These are phyloP conservation scores for Pterostichus madidus DNA, from an alignment of 2,888 invertebrate species.

Conservation along the genomic window DNA sequence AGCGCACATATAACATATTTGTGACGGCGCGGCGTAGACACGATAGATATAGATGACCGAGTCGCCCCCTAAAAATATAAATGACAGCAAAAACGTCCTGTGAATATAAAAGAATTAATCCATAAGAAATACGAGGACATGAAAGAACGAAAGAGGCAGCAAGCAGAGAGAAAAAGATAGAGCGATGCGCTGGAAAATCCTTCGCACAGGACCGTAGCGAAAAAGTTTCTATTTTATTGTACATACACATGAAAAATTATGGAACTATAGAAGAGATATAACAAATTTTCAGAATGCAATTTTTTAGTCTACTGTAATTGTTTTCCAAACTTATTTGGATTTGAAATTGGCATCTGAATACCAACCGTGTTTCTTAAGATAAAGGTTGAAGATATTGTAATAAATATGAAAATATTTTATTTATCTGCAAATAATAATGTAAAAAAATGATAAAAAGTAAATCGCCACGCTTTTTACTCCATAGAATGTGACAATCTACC, in stretches of 20 bases:
- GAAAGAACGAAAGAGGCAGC: constrained; percentile 6
- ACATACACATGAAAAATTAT: neutral
- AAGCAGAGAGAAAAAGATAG: constrained; percentile 5
- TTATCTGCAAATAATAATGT: too few relatives aligned
- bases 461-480: too few relatives aligned
- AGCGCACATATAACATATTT: constrained; percentile 46
- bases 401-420: too few relatives aligned
- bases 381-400: too few relatives aligned
- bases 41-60: constrained; percentile 48
- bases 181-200: neutral
- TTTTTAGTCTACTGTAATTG: neutral
- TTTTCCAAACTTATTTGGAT: neutral
- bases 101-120: constrained; percentile 66
- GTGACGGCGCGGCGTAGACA: constrained; percentile 7
- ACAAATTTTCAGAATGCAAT: too few relatives aligned
- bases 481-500: too few relatives aligned
- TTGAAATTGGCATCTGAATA: too few relatives aligned
- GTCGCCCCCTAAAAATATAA: constrained; percentile 55
- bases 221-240: neutral
- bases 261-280: neutral
- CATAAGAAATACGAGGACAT: constrained; percentile 61
- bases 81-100: constrained; percentile 61
- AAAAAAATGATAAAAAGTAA: too few relatives aligned
- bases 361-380: too few relatives aligned
- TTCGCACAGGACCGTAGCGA: constrained; percentile 1